A percentile compares a stretch with the other conserved stretches of the same genome.
Conservation (phyloP, 2,113 vertebrate species). For the Silurus asotus region DNA sequence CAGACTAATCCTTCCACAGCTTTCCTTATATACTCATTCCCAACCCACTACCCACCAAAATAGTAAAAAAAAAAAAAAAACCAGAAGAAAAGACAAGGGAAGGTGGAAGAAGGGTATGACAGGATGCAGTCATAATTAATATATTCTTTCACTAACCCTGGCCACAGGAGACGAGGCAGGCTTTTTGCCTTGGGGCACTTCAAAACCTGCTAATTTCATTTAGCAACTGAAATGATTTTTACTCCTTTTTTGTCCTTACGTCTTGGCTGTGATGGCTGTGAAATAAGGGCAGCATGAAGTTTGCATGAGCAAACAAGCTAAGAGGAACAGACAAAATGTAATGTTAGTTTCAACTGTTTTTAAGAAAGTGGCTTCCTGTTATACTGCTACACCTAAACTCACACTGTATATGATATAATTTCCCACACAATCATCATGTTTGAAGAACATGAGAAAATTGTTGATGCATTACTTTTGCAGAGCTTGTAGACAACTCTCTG, state of each 20-base stretch:
- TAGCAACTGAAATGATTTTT: slow-evolving; percentile 74
- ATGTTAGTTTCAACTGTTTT: not conserved
- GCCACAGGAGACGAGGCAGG: slow-evolving; percentile 78
- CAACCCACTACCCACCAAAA: not conserved
- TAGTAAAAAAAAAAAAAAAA: slow-evolving; percentile 5
- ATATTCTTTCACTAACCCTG: slow-evolving; percentile 71
- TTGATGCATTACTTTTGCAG: not conserved
- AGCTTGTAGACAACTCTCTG: not conserved
- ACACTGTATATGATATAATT: not conserved
- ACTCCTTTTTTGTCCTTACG: not conserved
- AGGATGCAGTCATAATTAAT: slow-evolving; percentile 74
- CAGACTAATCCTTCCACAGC: not conserved
- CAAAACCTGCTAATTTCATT: slow-evolving; percentile 79
- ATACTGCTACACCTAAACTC: not conserved
- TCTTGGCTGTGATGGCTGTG: slow-evolving; percentile 34
- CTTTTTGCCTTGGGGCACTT: slow-evolving; percentile 80
- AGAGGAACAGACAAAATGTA: not conserved
- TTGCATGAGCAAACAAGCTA: slow-evolving; percentile 18
- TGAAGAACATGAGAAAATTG: not conserved
- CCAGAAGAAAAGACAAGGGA: slow-evolving; percentile 22
- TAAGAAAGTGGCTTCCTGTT: not conserved
- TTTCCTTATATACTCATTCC: slow-evolving; percentile 33
- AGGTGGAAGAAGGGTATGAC: slow-evolving; percentile 50
- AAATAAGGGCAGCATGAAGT: slow-evolving; percentile 7
- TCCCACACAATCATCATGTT: not conserved